Percentiles rank a stretch among this genome's conserved stretches.
phyloP scores from a whole-genome alignment of 2,888 invertebrate genomes.

The Drosophila fungiperda region DNA sequence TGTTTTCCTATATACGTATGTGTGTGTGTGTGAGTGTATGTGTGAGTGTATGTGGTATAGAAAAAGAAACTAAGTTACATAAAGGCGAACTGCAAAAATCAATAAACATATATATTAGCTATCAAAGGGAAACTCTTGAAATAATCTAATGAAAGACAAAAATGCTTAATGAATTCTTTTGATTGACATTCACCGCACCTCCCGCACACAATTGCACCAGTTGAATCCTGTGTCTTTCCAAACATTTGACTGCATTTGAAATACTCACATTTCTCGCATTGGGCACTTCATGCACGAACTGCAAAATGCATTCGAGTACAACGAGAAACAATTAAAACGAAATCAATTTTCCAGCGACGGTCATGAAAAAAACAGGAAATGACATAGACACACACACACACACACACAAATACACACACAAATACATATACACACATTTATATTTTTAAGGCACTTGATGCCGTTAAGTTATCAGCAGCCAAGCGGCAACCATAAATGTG shows the following conservation, averaged over 20 bases:
- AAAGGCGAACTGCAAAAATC: no score
- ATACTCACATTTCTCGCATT: constrained; percentile 29
- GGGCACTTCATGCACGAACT: constrained; percentile 61
- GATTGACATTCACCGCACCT: constrained; percentile 8
- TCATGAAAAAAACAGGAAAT: constrained; percentile 57
- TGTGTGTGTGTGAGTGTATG: background rate
- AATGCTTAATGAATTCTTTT: constrained; percentile 38
- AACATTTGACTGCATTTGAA: constrained; percentile 30
- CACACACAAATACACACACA: constrained; percentile 9
- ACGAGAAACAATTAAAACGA: constrained; percentile 66
- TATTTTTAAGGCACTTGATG: constrained; percentile 55
- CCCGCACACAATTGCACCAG: constrained; percentile 21
- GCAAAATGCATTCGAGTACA: constrained; percentile 63
- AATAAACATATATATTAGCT: constrained; percentile 48
- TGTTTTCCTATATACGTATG: constrained; percentile 36
- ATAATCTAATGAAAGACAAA: constrained; percentile 22
- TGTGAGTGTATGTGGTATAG: background rate
- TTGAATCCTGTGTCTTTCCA: constrained; percentile 22
- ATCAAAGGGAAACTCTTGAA: constrained; percentile 31
- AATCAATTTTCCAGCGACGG: constrained; percentile 60
- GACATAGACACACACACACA: constrained; percentile 23
- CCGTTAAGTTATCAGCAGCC: constrained; percentile 62
- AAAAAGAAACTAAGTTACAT: constrained; percentile 42
- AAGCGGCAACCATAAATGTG: constrained; percentile 62
- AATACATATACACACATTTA: constrained; percentile 17